Base-by-base conservation (phyloP, 2,113 vertebrate genomes). In the Silurus asotus region DNA sequence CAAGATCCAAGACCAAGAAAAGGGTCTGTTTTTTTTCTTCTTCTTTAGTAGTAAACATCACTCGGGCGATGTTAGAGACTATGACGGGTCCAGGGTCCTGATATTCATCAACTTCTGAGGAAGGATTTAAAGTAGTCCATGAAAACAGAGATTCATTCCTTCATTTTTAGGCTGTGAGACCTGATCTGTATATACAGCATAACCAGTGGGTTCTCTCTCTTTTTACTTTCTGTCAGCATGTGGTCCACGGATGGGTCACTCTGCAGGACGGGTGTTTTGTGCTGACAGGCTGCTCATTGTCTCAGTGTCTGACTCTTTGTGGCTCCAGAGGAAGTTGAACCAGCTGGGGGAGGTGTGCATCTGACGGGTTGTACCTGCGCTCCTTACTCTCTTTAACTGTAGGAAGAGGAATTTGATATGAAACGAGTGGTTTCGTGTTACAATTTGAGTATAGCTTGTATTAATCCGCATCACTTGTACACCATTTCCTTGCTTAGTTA, bases 281-380 rank as follows among this genome's bases (percentile, higher is more conserved):
- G 2, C 90, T 84, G 84, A 11, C 23, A 84, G 14, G 65, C 48
- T 58, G 70, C 90, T 92, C 88, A 62, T 90, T 87, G 89, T 90
- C 90, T 96, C 94, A 6, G 91, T 90, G 64, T 96, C 95, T 0
- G 74, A 91, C 89, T 95, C 95, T 91, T 93, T 91, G 92, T 94
- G 95, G 85, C 93, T 96, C 55, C 94, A 96, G 82, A 96, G 94
- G 87, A 93, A 94, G 84, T 90, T 91, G 88, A 94, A 95, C 95
- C 95, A 96, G 91, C 93, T 95, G n/a, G 77, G 87, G 15, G 95
- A 95, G 67, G 92, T 91, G 25, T 65, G 92, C 89, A 96, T 95
- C 83, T 90, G 92, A 72, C 23, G 82, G 82, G 91, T 9, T 0
- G 92, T 5, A 55, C 90, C 92, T 0, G 91, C 84, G 0, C 90